phyloP scores from a whole-genome alignment of 2,113 vertebrate species.

The Lepus timidus region DNA sequence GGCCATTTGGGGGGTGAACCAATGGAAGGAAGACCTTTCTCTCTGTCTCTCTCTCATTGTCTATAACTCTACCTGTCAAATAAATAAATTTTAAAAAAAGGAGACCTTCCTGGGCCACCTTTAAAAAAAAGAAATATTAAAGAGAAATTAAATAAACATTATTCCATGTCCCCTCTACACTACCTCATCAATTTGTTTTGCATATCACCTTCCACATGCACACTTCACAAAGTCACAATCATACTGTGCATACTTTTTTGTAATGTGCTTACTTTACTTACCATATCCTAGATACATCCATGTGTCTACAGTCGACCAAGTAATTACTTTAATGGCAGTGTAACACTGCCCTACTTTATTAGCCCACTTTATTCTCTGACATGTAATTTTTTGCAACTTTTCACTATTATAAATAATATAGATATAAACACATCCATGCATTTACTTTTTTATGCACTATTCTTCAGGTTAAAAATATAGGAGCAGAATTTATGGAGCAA shows the following conservation, averaged over 20 bases:
- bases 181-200: constrained; percentile 58
- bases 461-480: constrained; percentile 31
- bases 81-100: too few species aligned
- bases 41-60: too few species aligned
- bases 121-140: constrained; percentile 12
- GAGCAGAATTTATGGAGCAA: constrained; percentile 27
- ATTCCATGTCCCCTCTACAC: constrained; percentile 30
- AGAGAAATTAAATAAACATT: constrained; percentile 69
- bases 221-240: constrained; percentile 43
- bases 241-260: neutral
- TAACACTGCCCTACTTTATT: constrained; percentile 43
- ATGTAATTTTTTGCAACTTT: constrained; percentile 23
- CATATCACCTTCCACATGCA: constrained; percentile 61
- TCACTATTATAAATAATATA: constrained; percentile 58
- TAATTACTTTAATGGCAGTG: constrained; percentile 26
- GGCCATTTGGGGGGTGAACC: too few species aligned
- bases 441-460: constrained; percentile 51
- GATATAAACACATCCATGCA: constrained; percentile 67
- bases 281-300: neutral
- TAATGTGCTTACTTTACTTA: constrained; percentile 36
- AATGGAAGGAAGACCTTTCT: too few species aligned
- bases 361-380: constrained; percentile 56
- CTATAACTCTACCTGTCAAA: too few species aligned
- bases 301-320: constrained; percentile 45
- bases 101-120: too few species aligned